Conservation (phyloP, 2,113 vertebrate species). For the Mastomys natalensis region DNA sequence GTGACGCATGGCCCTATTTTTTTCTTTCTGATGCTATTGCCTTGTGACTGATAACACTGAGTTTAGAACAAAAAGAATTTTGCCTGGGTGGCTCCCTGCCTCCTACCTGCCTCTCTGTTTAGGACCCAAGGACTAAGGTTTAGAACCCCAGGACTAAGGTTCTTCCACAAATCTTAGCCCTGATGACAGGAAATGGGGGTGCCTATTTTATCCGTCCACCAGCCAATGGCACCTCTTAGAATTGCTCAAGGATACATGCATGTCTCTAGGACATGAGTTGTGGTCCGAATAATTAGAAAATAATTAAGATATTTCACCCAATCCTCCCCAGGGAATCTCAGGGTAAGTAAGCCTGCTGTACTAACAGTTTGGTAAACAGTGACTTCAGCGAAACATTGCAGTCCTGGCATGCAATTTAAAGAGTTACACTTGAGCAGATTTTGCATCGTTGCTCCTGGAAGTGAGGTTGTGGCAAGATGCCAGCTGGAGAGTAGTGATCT, state of each 20-base stretch:
- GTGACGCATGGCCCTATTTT: background rate
- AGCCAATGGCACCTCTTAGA: background rate
- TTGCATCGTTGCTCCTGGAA: background rate
- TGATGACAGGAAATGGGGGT: background rate
- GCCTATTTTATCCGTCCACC: background rate
- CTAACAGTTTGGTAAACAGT: background rate
- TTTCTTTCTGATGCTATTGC: background rate
- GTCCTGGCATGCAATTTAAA: background rate
- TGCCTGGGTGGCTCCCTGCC: background rate
- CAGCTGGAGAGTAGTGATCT: constrained; percentile 13
- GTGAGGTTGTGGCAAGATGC: background rate
- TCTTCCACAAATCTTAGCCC: background rate
- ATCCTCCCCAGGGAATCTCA: background rate
- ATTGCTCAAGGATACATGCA: background rate
- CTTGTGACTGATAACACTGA: background rate
- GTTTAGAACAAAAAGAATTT: background rate
- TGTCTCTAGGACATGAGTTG: background rate
- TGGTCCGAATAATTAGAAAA: constrained; percentile 1
- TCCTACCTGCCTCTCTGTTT: background rate
- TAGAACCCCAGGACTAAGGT: background rate
- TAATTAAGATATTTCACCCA: background rate
- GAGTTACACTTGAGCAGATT: background rate
- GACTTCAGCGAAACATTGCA: background rate
- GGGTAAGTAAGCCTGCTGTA: background rate
- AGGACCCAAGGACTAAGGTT: background rate